Evolutionary conservation across 2,888 invertebrate genomes (phyloP).

Genomic region (Caenorhabditis macrosperma): DNA sequence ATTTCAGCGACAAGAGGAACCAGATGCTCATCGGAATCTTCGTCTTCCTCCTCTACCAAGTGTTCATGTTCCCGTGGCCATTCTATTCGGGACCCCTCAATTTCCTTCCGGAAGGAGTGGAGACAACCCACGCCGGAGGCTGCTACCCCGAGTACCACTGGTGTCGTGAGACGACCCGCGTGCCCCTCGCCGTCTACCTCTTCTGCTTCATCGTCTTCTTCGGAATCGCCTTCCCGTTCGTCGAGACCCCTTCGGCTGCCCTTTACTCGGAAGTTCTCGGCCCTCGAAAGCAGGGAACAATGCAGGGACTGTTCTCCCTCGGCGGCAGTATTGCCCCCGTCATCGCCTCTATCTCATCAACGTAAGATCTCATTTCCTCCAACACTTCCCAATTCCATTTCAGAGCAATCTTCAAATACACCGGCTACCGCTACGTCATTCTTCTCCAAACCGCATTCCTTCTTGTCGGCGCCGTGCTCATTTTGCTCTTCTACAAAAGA

Average conservation of each 20-base stretch:
- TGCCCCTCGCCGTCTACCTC: slow-evolving; percentile 60
- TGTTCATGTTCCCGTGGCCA: slow-evolving; percentile 61
- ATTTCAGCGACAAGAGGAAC: slow-evolving; percentile 59
- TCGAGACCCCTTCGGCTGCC: slow-evolving; percentile 61
- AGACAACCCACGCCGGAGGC: slow-evolving; percentile 60
- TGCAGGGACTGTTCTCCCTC: slow-evolving; percentile 58
- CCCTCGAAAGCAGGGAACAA: slow-evolving; percentile 59
- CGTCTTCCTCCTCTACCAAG: slow-evolving; percentile 62
- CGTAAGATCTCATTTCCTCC: slow-evolving; percentile 13
- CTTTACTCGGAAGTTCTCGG: slow-evolving; percentile 65
- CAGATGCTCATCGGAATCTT: slow-evolving; percentile 64
- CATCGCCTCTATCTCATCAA: slow-evolving; percentile 38
- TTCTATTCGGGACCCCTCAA: slow-evolving; percentile 63
- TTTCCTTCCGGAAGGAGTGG: slow-evolving; percentile 44
- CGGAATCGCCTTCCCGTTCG: slow-evolving; percentile 66
- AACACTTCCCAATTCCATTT: background rate
- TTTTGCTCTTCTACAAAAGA: slow-evolving; percentile 39
- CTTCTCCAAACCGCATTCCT: slow-evolving; percentile 38
- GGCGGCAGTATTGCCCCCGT: slow-evolving; percentile 54
- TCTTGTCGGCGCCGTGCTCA: slow-evolving; percentile 44
- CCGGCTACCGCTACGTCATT: slow-evolving; percentile 49
- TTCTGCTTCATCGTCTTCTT: slow-evolving; percentile 63
- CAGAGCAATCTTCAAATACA: slow-evolving; percentile 52
- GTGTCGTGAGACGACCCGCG: slow-evolving; percentile 60
- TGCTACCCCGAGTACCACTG: slow-evolving; percentile 59